Base-by-base conservation (phyloP, 2,113 vertebrate species). In the Hypomesus transpacificus region DNA sequence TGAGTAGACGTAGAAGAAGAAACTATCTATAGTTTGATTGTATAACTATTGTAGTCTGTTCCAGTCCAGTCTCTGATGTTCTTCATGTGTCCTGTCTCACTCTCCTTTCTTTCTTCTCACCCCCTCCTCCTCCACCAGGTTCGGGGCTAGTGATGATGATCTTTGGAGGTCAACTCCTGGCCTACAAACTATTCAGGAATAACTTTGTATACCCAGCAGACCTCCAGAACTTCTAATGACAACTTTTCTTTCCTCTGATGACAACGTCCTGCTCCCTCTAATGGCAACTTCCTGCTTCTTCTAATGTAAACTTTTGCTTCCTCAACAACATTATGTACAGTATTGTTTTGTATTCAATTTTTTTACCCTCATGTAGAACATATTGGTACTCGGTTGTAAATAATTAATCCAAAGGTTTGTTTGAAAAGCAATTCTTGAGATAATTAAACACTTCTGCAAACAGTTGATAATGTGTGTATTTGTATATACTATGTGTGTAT, bases 101-200 rank as follows among this genome's bases (percentile, higher is more conserved):
- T 34, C 59, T 65, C 24, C 5, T 75, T 68, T 9, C 26, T 53
- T 11, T 26, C 16, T 34, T 26, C 80, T 65, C 52, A 26, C 63
- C 7, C 51, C 24, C 82, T 71, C 84, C 17, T 84, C 79, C 82
- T 71, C 24, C 85, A 87, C 60, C 81, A 96, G 95, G 94, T 78
- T 91, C 89, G 52, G 91, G 94, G 57, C 82, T 97, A 77, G 89
- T 93, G 85, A 91, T 93, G 90, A 94, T 98, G 96, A 93, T 95
- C 84, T 92, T 91, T 71, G 91, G 90, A 78, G 94, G 94, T 81
- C 94, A 98, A 84, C 88, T 93, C 58, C 86, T 94, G 87, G 94
- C 94, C 75, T 93, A 94, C 73, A 93, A 72, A 88, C 92, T 97
- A 74, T 96, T 94, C 87, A 93, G 92, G 85, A 92, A 90, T 81